Evolutionary conservation across 2,888 invertebrate genomes (phyloP).

Genomic region (Globia sparganii): DNA sequence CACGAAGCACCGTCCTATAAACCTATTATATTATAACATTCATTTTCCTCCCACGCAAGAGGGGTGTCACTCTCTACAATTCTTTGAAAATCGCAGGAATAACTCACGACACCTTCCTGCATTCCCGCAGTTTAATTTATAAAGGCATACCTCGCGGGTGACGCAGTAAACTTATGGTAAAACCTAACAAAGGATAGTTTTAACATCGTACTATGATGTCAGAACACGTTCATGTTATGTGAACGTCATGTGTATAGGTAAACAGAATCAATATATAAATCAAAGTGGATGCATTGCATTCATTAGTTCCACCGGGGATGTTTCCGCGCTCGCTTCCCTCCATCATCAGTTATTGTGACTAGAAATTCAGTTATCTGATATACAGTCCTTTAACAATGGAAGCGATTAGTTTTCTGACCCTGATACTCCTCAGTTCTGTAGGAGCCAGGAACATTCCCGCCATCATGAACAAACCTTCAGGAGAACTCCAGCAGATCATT

Average conservation of each 20-base stretch:
- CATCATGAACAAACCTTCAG: not conserved
- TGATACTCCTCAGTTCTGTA: conserved; percentile 25
- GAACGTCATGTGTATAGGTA: not conserved
- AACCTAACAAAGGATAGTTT: conserved; percentile 19
- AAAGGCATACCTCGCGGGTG: not conserved
- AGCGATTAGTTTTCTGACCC: conserved; percentile 6
- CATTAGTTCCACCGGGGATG: conserved; percentile 10
- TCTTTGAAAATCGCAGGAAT: not conserved
- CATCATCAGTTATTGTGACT: conserved; percentile 10
- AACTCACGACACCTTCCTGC: not conserved
- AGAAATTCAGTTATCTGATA: conserved; percentile 31
- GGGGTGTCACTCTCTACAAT: not conserved
- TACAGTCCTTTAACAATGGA: conserved; percentile 37
- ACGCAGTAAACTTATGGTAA: not conserved
- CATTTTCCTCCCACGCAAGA: not conserved
- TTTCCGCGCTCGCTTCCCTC: conserved; percentile 2
- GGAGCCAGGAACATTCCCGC: conserved; percentile 20
- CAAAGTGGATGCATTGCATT: not conserved
- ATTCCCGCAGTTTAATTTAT: not conserved
- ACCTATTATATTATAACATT: not conserved
- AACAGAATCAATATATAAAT: conserved; percentile 16
- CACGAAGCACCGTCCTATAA: no score
- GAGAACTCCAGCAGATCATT: not conserved
- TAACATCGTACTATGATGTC: conserved; percentile 1
- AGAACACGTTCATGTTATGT: not conserved